These are phyloP conservation scores for Astropecten irregularis DNA, from an alignment of 53 echinoderm and acorn worm genomes.

Conservation along the genomic window DNA sequence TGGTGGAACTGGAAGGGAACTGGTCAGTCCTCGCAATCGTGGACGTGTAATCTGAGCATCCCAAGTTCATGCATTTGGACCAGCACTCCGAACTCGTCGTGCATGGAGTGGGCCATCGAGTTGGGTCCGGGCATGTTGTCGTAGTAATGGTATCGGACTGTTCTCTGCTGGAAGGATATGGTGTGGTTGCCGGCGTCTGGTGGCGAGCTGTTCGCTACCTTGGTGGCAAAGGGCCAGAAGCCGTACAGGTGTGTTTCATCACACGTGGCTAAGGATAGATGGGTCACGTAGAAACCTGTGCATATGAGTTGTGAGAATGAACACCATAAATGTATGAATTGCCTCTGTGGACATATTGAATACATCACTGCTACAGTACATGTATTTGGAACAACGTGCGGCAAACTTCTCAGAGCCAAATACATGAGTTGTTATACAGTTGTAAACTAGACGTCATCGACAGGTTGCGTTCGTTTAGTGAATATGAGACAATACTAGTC, in stretches of 20 bases:
- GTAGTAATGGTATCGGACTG: conserved; percentile 52
- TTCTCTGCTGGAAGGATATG: background rate
- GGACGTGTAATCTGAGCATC: conserved; percentile 19
- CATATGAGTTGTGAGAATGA: too few species aligned
- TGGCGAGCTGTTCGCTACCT: background rate
- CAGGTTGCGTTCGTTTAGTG: too few species aligned
- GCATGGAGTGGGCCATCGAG: conserved; percentile 1
- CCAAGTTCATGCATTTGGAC: conserved; percentile 38
- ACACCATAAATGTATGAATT: too few species aligned
- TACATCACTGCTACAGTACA: background rate
- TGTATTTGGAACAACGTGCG: background rate
- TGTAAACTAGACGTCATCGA: too few species aligned
- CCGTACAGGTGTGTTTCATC: conserved; percentile 58
- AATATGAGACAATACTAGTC: too few species aligned
- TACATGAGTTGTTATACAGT: too few species aligned
- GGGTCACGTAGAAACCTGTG: conserved; percentile 60
- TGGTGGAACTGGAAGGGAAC: too few species aligned
- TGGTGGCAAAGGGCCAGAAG: conserved; percentile 53
- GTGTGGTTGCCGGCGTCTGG: background rate
- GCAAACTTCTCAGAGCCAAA: too few species aligned
- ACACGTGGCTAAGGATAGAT: conserved; percentile 34
- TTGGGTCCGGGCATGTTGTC: conserved; percentile 22
- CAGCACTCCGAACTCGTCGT: conserved; percentile 28
- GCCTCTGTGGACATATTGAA: too few species aligned
- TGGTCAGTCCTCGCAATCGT: background rate